These are phyloP conservation scores for Hippoglossus stenolepis DNA, from an alignment of 2,113 vertebrate genomes.

Conservation along the genomic window DNA sequence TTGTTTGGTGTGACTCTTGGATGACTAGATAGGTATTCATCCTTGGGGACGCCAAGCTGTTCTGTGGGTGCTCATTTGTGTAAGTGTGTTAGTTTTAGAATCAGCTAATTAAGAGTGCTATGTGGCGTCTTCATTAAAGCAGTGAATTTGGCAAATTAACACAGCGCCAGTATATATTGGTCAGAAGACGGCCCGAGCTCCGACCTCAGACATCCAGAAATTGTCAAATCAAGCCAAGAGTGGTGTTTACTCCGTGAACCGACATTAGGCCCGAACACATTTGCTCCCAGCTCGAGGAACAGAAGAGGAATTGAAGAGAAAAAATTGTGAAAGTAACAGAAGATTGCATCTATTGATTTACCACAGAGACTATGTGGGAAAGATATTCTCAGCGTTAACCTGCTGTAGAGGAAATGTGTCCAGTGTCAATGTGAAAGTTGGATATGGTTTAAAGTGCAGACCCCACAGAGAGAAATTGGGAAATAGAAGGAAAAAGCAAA, in stretches of 20 bases:
- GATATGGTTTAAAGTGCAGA: slow-evolving; percentile 20
- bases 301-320: slow-evolving; percentile 46
- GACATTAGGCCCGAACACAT: slow-evolving; percentile 44
- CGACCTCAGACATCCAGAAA: slow-evolving; percentile 69
- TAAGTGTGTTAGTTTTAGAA: slow-evolving; percentile 26
- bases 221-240: slow-evolving; percentile 52
- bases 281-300: slow-evolving; percentile 33
- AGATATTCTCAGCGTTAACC: slow-evolving; percentile 19
- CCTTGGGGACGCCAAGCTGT: background rate
- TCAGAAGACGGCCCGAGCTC: slow-evolving; percentile 45
- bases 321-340: slow-evolving; percentile 30
- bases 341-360: slow-evolving; percentile 32
- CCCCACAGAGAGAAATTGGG: slow-evolving; percentile 24
- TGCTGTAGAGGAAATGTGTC: slow-evolving; percentile 9
- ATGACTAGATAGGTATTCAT: slow-evolving; percentile 40
- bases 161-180: slow-evolving; percentile 52
- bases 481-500: slow-evolving; percentile 29
- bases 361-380: slow-evolving; percentile 1
- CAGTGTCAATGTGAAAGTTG: slow-evolving; percentile 34
- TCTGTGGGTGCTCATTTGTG: background rate
- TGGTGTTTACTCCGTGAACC: slow-evolving; percentile 53
- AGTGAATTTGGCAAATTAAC: slow-evolving; percentile 53
- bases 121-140: slow-evolving; percentile 25
- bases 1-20: slow-evolving; percentile 16
- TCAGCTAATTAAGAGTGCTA: slow-evolving; percentile 2